Evolutionary conservation across 2,113 vertebrate genomes (phyloP).

Genomic region (Oxyruncus cristatus): DNA sequence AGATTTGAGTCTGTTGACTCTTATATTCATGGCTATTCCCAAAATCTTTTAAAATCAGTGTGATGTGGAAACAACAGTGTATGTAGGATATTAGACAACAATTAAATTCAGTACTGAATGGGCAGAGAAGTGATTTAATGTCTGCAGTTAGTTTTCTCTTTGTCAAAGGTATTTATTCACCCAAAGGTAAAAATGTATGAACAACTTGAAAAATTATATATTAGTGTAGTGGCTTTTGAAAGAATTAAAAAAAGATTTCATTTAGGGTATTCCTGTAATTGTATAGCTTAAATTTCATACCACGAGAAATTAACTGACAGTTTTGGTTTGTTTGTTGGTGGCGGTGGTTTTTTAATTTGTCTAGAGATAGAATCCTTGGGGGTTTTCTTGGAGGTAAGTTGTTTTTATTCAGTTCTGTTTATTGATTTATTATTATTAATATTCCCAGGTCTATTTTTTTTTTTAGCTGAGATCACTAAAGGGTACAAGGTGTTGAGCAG

Average conservation of each 20-base stretch:
- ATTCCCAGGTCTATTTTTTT: not conserved
- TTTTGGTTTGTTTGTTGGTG: too few species aligned
- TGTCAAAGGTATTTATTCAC: not conserved
- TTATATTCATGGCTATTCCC: not conserved
- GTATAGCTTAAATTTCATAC: not conserved
- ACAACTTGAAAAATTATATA: not conserved
- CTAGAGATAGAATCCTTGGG: not conserved
- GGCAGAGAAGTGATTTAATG: not conserved
- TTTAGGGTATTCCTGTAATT: not conserved
- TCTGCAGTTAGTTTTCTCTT: not conserved
- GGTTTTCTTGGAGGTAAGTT: fast-evolving
- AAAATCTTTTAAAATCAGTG: not conserved
- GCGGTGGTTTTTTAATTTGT: not conserved
- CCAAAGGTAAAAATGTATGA: not conserved
- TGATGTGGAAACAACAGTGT: not conserved
- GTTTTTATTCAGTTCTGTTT: not conserved
- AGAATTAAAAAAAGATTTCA: not conserved
- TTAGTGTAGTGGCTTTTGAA: not conserved
- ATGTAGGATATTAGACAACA: not conserved
- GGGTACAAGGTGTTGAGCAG: not conserved
- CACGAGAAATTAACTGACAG: not conserved
- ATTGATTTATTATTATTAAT: not conserved
- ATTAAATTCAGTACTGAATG: not conserved
- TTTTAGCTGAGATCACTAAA: not conserved
- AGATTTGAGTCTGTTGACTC: not conserved